Evolutionary conservation across 2,888 invertebrate genomes (phyloP), one percentile per base, ranked within the genome.

Genomic region (Agrotis ipsilon): DNA sequence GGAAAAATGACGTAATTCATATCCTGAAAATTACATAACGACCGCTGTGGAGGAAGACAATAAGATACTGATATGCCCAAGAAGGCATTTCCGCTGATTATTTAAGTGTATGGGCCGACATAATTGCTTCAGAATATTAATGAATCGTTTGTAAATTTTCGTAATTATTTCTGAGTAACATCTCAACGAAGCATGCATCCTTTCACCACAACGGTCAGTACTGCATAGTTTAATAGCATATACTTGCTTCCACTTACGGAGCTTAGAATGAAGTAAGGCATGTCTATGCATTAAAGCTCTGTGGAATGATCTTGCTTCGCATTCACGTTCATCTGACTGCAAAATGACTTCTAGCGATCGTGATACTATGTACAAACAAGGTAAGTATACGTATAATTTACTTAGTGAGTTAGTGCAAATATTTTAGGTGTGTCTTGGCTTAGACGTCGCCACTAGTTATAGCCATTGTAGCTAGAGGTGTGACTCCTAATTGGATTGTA

Each of bases 71-170:
- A 83, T 81, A 81, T 77, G 59, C 64, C 83, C 80, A 84, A 82
- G 74, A 80, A 76, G 79, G 66, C 71, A 76, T 86, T 88, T 90
- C 91, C 90, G 89, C 81, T 83, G 78, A 80, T 84, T 86, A 87
- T 86, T 88, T 75, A 80, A 87, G 86, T 80, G 69, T 74, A 78
- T 69, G 70, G 62, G 70, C 71, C 79, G 71, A 65, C 72, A 69
- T 65, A 72, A 68, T 74, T 76, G 73, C 67, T 49, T 69, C 72
- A 73, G 88, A 89, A 89, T 91, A 91, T 83, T 86, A 88, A 89
- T 79, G 59, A 72, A 54, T 48, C 59, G 57, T 72, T 85, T 81
- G 84, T 86, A 76, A 54, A 81, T 78, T 87, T 85, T 87, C 83
- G 80, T 80, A 86, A 87, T 88, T 78, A 86, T 79, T 84, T 80